phyloP scores from a whole-genome alignment of 2,113 vertebrate genomes.

The Xiphorhynchus elegans region DNA sequence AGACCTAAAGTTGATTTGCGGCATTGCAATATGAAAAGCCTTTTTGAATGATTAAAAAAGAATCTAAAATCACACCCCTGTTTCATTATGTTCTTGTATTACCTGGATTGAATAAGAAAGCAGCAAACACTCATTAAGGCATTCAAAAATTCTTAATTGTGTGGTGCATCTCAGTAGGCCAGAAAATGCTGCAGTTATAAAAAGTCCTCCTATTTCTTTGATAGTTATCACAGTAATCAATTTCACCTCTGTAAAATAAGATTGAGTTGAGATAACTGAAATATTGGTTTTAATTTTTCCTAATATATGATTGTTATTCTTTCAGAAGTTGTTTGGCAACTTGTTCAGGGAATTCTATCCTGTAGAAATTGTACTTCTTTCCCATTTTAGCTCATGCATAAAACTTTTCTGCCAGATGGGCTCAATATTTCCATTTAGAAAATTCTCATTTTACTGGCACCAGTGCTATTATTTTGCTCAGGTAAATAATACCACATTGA shows the following conservation, averaged over 20 bases:
- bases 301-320: neutral
- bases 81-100: neutral
- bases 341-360: neutral
- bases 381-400: neutral
- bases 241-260: neutral
- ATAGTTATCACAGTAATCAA: neutral
- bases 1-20: neutral
- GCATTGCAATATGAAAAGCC: neutral
- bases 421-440: neutral
- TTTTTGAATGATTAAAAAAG: neutral
- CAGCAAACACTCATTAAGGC: neutral
- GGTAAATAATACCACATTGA: neutral
- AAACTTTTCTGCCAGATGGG: neutral
- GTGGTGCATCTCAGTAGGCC: neutral
- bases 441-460: neutral
- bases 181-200: neutral
- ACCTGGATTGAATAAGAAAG: neutral
- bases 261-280: neutral
- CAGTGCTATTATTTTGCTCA: neutral
- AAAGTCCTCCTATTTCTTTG: neutral
- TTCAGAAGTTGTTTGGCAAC: neutral
- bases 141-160: neutral
- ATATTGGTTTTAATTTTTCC: neutral
- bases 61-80: neutral
- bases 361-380: neutral